Base-by-base conservation (phyloP, 2,113 vertebrate species). In the Irena cyanogastra region DNA sequence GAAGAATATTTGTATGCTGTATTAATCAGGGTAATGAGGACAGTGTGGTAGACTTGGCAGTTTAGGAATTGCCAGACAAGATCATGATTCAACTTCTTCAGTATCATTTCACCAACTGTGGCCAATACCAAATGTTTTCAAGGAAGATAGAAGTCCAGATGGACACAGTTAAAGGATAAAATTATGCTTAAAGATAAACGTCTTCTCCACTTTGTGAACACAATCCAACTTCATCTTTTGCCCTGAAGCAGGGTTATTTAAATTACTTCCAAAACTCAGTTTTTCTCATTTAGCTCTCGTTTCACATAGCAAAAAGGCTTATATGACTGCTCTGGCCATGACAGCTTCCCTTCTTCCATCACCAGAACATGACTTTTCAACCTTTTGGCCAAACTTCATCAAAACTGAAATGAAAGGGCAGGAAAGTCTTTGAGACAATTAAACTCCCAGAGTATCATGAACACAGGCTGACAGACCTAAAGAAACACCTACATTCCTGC, bases 251-350 rank as follows among this genome's bases (percentile, higher is more conserved):
- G 16, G 37, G 42, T 65, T 56, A 57, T 79, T 92, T 79, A 69
- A 69, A 87, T 87, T 30, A 54, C 42, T 92, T 93, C 88, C 91
- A 89, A 96, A 93, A 5, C 17, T 24, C 90, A 77, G 63, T 53
- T 92, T 93, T 83, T 90, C 85, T 93, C 75, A 57, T 92, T 83
- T 86, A 83, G n/a, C 35, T 83, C 61, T 80, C 21, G 20, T 80
- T 83, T 91, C 79, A 83, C 66, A n/a, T 7, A 85, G 74, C 42
- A 87, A 47, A 65, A 74, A 68, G 53, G 70, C 41, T 93, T 52
- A 41, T 28, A 49, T 56, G 66, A 74, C 42, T 65, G 54, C 72
- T 66, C 16, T 66, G 64, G 52, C 65, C 60, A 37, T 6, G n/a
- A 79, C 5, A 76, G 28, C 37, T 95, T 88, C 50, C 49, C 66